Base-by-base conservation (phyloP, 1,140 invertebrate genomes). In the Papilio xuthus region DNA sequence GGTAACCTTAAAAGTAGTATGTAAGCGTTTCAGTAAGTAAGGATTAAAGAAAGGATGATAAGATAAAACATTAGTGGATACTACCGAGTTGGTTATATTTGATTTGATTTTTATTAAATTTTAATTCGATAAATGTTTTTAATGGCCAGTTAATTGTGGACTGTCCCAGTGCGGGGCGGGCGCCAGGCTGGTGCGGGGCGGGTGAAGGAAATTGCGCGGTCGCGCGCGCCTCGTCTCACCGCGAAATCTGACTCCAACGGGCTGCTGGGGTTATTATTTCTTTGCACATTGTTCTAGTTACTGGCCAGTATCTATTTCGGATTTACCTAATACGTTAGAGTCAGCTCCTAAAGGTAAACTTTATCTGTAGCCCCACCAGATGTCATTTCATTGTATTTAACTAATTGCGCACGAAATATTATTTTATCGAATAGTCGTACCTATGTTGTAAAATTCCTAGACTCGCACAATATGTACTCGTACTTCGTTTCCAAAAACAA, bases 141-240 rank as follows among this genome's bases (percentile, higher is more conserved):
- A 41, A 60, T 41, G 69, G 72, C 69, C 76, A 53, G 42, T 72
- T 56, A 50, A 56, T 75, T 75, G 42, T 20, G 23, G 42, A 47
- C 42, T 42, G 0, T 73, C 20, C 23, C 37, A 6, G 72, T 44
- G 12, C 42, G 42, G 15, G 23, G 72, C 79, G 85, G 7, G 4
- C 26, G 60, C 60, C 3, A 13, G 60, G 60, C 12, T 7, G 18
- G 50, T 9, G 67, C 71, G 71, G 71, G 10, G 50, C 73, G n/a
- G 73, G 73, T 78, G 85, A 81, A 79, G 79, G 83, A 92, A 90
- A 92, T 92, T 92, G 88, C 88, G 88, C 89, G 86, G 86, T 87
- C 80, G 87, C 85, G 86, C 89, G 85, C 88, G 86, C 89, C 86
- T 87, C 81, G 82, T 80, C 81, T 71, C 79, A 89, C 90, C 90